Percentiles rank a stretch among this genome's conserved stretches.
Evolutionary conservation across 2,888 invertebrate genomes (phyloP).

Genomic region (Dinocampus coccinellae): DNA sequence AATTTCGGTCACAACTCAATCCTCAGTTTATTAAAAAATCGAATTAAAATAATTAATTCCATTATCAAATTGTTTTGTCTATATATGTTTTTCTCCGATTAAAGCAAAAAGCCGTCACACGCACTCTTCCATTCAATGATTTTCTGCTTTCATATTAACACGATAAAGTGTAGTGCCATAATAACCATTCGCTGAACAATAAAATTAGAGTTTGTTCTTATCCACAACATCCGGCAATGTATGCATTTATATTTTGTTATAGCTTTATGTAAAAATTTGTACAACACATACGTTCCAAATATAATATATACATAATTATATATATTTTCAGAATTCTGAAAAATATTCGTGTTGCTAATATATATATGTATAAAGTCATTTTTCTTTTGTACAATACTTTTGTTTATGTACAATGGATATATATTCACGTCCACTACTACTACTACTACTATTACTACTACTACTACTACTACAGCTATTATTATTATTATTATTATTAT

Average conservation of each 20-base stretch:
- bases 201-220: constrained; percentile 9
- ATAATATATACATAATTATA: too few species aligned
- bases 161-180: neutral
- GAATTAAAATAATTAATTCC: neutral
- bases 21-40: neutral
- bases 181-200: constrained; percentile 3
- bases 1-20: neutral
- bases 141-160: constrained; percentile 14
- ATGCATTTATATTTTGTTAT: neutral
- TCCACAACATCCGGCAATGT: constrained; percentile 1
- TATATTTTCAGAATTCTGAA: too few species aligned
- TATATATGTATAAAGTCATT: neutral
- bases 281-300: too few species aligned
- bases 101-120: neutral
- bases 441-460: neutral
- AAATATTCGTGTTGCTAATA: neutral
- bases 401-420: neutral
- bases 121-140: neutral
- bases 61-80: neutral
- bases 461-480: neutral
- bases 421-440: neutral
- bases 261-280: too few species aligned
- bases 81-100: neutral
- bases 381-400: too few species aligned
- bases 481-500: too few species aligned